phyloP scores from a whole-genome alignment of 2,888 invertebrate genomes.

The Platycheirus rosarum region DNA sequence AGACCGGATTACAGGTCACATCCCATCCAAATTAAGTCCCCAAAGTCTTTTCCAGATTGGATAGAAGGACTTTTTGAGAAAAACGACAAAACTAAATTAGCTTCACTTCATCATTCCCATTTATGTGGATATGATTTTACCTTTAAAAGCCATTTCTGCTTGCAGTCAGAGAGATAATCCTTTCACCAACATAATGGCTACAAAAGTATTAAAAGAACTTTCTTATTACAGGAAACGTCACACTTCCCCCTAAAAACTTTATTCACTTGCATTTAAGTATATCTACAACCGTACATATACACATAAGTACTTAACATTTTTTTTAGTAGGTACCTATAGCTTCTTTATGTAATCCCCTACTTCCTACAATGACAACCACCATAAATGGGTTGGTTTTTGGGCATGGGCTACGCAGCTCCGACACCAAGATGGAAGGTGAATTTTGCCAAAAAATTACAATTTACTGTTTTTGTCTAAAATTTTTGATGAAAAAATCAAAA shows the following conservation, averaged over 20 bases:
- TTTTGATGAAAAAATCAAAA: no score
- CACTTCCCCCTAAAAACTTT: slow-evolving; percentile 51
- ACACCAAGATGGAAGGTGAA: not conserved
- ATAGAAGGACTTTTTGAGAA: slow-evolving; percentile 23
- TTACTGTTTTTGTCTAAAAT: no score
- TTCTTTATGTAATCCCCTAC: slow-evolving; percentile 68
- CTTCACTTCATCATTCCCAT: slow-evolving; percentile 70
- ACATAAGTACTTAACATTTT: slow-evolving; percentile 57
- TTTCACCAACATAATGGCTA: slow-evolving; percentile 73
- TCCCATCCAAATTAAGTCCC: slow-evolving; percentile 62
- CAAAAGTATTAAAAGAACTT: slow-evolving; percentile 74
- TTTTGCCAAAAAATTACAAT: no score
- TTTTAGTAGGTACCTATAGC: slow-evolving; percentile 23
- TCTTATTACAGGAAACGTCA: slow-evolving; percentile 72
- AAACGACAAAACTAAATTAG: slow-evolving; percentile 69
- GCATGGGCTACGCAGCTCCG: slow-evolving; percentile 41
- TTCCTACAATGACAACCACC: slow-evolving; percentile 64
- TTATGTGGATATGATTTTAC: slow-evolving; percentile 65
- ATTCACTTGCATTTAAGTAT: slow-evolving; percentile 20
- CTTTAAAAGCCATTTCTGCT: slow-evolving; percentile 58
- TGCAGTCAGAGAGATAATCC: slow-evolving; percentile 70
- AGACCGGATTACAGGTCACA: slow-evolving; percentile 60
- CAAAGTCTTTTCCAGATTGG: slow-evolving; percentile 38
- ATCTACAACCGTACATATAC: not conserved
- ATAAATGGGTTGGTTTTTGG: no score